Base-by-base conservation (phyloP, 2,113 vertebrate genomes). In the Glareola pratincola region DNA sequence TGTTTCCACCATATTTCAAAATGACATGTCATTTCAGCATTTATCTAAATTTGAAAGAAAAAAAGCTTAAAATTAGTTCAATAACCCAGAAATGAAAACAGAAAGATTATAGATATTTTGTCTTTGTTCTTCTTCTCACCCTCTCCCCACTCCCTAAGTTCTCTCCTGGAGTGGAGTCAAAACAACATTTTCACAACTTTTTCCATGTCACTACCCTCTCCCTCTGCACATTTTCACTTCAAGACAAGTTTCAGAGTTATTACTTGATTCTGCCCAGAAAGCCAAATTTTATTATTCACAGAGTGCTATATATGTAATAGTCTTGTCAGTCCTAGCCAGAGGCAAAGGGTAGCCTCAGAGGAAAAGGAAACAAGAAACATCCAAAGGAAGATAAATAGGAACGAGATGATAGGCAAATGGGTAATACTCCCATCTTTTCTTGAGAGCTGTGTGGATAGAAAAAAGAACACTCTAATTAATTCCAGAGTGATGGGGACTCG, bases 131-230 rank as follows among this genome's bases (percentile, higher is more conserved):
- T 91, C 56, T 74, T 94, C 60, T 83, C 54, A 84, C 59, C 34
- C 39, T 79, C 60, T 76, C 30, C 11, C 10, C 34, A 27, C 26
- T 94, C 59, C 29, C 10, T 71, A 86, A 84, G 8, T 67, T 78
- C 30, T 84, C 43, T 75, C 64, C 41, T 85, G 64, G 39, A 96
- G 14, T 34, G 30, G 32, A 94, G 77, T 91, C 89, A 89, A 90
- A 95, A 91, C 71, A 96, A 93, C 60, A 94, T 87, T 96, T 96
- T 91, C 91, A 92, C 89, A 91, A 85, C 69, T 95, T 95, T 85
- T 96, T 95, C 86, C 84, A 89, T 89, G 89, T 92, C 89, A 78
- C 69, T 96, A 81, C 60, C 27, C 68, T 89, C 86, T 94, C 77
- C 43, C 39, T 94, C 87, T 89, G 73, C 93, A 91, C 51, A 87